These are phyloP conservation scores for Vespertilio murinus DNA, from an alignment of 2,797 vertebrate species.

Conservation along the genomic window DNA sequence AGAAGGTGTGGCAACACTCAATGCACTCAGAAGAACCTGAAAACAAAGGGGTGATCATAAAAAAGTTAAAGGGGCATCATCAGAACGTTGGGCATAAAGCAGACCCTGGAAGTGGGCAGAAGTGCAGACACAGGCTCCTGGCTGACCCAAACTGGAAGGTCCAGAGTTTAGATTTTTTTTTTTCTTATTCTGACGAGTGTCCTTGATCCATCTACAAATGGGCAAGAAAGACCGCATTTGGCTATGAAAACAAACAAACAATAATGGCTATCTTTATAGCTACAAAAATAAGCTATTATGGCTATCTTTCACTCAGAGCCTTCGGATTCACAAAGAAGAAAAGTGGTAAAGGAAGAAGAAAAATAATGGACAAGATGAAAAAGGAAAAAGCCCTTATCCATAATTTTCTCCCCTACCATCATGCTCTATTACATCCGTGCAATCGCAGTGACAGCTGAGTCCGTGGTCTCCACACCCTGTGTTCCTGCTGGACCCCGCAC, in stretches of 20 bases:
- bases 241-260: constrained; percentile 29
- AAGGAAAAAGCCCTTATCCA: constrained; percentile 18
- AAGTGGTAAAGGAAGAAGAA: constrained; percentile 10
- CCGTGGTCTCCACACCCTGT: neutral
- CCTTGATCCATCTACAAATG: constrained; percentile 7
- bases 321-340: constrained; percentile 40
- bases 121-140: neutral
- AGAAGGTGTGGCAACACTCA: neutral
- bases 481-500: neutral
- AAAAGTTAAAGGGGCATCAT: neutral
- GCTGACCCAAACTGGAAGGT: neutral
- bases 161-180: neutral
- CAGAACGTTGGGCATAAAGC: neutral
- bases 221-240: neutral
- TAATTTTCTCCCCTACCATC: constrained; percentile 25
- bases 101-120: neutral
- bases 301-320: constrained; percentile 27
- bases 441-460: neutral
- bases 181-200: neutral
- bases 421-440: neutral
- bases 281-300: constrained; percentile 26
- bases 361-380: constrained; percentile 58
- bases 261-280: neutral
- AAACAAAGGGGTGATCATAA: neutral
- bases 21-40: neutral